phyloP scores from a whole-genome alignment of 1,140 invertebrate species.

The Cotesia typhae region DNA sequence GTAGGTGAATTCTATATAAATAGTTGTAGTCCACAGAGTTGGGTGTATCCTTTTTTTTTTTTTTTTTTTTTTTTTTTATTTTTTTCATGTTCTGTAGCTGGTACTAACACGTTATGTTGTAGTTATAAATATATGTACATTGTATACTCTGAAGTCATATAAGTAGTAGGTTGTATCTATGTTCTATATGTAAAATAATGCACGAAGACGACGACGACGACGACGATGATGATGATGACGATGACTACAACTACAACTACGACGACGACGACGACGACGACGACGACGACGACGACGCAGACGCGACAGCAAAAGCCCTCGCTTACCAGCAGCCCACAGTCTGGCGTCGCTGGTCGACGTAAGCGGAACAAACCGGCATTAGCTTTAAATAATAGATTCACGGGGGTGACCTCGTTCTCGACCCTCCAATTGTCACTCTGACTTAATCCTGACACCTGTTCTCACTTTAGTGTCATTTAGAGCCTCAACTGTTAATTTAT shows the following conservation, averaged over 20 bases:
- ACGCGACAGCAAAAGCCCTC: conserved; percentile 29
- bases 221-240: background rate
- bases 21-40: no score
- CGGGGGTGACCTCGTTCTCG: conserved; percentile 27
- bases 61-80: no score
- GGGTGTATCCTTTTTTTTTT: no score
- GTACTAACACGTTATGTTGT: background rate
- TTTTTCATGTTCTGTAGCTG: no score
- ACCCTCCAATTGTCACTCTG: conserved; percentile 19
- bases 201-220: background rate
- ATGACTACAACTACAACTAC: background rate
- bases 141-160: no score
- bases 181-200: conserved; percentile 34
- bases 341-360: conserved; percentile 62
- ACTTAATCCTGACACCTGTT: conserved; percentile 16
- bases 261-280: background rate
- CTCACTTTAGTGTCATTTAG: background rate
- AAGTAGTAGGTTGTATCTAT: conserved; percentile 13
- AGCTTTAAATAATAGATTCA: background rate
- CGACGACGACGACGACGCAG: conserved; percentile 27
- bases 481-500: background rate
- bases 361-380: conserved; percentile 40
- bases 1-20: no score
- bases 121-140: conserved; percentile 17
- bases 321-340: conserved; percentile 50